Percentiles rank a stretch among this genome's conserved stretches.
Conservation (phyloP, 2,113 vertebrate species). For the Colinus virginianus region DNA sequence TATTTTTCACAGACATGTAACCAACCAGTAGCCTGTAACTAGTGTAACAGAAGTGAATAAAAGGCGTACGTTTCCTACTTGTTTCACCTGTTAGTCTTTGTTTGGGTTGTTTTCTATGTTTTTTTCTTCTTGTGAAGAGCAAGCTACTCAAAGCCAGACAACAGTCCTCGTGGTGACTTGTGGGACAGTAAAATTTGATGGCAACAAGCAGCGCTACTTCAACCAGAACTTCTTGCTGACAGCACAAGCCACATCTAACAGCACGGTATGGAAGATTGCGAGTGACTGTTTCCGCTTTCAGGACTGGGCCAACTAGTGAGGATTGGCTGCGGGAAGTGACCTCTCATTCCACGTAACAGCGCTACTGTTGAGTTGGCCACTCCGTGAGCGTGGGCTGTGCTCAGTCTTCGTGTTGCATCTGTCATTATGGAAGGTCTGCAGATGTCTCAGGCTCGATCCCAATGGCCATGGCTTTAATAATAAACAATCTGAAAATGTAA, state of each 20-base stretch:
- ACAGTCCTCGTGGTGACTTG: conserved; percentile 93
- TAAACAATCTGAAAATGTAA: not conserved
- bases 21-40: not conserved
- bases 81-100: conserved; percentile 40
- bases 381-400: not conserved
- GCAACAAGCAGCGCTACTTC: conserved; percentile 94
- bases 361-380: not conserved
- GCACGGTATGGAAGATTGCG: conserved; percentile 96
- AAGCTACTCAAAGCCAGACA: conserved; percentile 94
- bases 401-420: not conserved
- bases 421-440: not conserved
- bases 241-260: conserved; percentile 89
- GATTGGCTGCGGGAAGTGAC: not conserved
- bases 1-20: not conserved
- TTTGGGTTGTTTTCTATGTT: conserved; percentile 44
- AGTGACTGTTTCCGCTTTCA: conserved; percentile 98
- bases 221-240: conserved; percentile 96
- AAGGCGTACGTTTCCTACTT: not conserved
- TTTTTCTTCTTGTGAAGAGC: conserved; percentile 81
- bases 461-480: not conserved
- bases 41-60: not conserved
- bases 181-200: conserved; percentile 94
- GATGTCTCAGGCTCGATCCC: not conserved
- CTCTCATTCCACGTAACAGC: not conserved
- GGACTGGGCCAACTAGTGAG: conserved; percentile 87